These are phyloP conservation scores for Atta colombica DNA, from an alignment of 1,140 invertebrate species.

Conservation along the genomic window DNA sequence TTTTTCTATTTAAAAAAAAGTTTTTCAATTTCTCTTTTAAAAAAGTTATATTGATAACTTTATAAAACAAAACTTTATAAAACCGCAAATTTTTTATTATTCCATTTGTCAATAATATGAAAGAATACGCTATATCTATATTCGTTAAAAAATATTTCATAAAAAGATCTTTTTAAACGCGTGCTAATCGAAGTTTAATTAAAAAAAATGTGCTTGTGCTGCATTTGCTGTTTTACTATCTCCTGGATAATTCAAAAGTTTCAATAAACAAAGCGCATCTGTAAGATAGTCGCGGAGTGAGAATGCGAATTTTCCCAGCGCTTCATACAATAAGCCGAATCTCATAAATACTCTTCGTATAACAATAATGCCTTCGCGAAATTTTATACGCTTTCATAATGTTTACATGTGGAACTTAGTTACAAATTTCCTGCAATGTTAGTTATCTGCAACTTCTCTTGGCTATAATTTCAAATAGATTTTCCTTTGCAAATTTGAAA, in stretches of 20 bases:
- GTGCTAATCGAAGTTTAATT: background rate
- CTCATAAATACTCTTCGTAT: slow-evolving; percentile 6
- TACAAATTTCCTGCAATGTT: background rate
- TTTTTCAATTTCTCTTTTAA: background rate
- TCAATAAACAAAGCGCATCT: background rate
- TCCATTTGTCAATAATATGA: background rate
- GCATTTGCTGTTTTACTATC: slow-evolving; percentile 11
- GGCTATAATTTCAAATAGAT: background rate
- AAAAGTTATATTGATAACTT: background rate
- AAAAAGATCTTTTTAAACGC: background rate
- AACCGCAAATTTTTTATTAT: background rate
- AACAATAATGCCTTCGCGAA: background rate
- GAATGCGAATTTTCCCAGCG: background rate
- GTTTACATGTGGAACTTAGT: slow-evolving; percentile 6
- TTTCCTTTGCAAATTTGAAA: background rate
- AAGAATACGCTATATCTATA: background rate
- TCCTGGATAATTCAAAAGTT: background rate
- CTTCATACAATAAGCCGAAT: slow-evolving; percentile 28
- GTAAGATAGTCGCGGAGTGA: background rate
- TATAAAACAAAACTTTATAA: background rate
- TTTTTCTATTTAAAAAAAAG: background rate
- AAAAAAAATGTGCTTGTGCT: background rate
- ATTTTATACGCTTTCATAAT: slow-evolving; percentile 14
- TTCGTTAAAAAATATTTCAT: background rate
- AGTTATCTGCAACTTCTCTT: slow-evolving; percentile 13